Evolutionary conservation across 2,888 invertebrate genomes (phyloP).

Genomic region (Scelioninae gen. 2): DNA sequence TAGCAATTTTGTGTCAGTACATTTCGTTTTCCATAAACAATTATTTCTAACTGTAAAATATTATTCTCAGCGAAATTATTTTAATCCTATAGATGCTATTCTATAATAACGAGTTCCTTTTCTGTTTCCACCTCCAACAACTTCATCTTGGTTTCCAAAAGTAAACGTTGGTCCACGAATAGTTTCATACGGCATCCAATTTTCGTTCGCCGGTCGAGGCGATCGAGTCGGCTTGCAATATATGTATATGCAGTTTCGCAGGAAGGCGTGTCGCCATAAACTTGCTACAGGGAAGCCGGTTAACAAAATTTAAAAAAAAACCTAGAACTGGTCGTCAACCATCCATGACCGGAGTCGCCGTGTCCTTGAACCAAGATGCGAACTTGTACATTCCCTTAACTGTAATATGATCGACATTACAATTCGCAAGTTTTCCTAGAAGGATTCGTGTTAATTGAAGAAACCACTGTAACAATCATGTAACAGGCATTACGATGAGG

Average conservation of each 20-base stretch:
- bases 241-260: conserved; percentile 50
- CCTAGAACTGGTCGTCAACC: conserved; percentile 60
- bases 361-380: conserved; percentile 59
- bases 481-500: conserved; percentile 16
- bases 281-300: conserved; percentile 59
- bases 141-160: neutral
- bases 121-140: too few species aligned
- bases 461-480: conserved; percentile 28
- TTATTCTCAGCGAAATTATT: too few species aligned
- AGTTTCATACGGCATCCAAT: conserved; percentile 25
- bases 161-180: conserved; percentile 24
- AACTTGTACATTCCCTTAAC: conserved; percentile 59
- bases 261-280: conserved; percentile 58
- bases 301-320: conserved; percentile 58
- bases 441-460: conserved; percentile 22
- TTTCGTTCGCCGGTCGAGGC: conserved; percentile 20
- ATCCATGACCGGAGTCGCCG: conserved; percentile 53
- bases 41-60: too few species aligned
- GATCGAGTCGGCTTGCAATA: conserved; percentile 32
- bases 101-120: neutral
- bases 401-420: conserved; percentile 55
- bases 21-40: too few species aligned
- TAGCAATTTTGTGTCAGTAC: too few species aligned
- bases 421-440: conserved; percentile 35
- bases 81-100: too few species aligned